Evolutionary conservation across 2,888 invertebrate genomes (phyloP).

Genomic region (Euplexia lucipara): DNA sequence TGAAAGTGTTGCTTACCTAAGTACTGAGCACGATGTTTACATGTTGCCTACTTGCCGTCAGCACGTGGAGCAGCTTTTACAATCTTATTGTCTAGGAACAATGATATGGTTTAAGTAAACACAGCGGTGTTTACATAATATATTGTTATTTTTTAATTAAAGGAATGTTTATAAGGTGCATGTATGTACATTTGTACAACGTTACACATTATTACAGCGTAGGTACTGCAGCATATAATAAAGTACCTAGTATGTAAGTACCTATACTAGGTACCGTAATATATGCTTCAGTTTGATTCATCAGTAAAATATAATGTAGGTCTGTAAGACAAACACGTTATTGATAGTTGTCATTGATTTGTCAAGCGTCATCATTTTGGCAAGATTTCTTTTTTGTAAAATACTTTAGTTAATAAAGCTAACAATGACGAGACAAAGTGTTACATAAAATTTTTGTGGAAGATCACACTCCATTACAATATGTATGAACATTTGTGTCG

Average conservation of each 20-base stretch:
- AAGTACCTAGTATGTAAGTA: too few species aligned
- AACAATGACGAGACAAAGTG: not conserved
- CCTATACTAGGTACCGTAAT: too few species aligned
- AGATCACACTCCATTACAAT: constrained; percentile 1
- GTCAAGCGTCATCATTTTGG: not conserved
- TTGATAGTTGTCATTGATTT: not conserved
- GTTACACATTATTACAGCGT: constrained; percentile 8
- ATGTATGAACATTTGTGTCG: too few species aligned
- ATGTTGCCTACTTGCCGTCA: constrained; percentile 34
- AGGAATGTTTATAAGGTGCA: constrained; percentile 3
- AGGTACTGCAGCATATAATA: too few species aligned
- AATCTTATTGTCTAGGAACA: constrained; percentile 58
- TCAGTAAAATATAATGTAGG: not conserved
- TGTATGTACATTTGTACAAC: not conserved
- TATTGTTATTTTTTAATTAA: constrained; percentile 41
- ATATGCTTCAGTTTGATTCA: not conserved
- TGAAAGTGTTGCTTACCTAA: constrained; percentile 29
- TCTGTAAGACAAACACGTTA: too few species aligned
- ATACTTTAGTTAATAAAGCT: not conserved
- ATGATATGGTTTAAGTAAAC: constrained; percentile 48
- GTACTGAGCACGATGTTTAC: constrained; percentile 38
- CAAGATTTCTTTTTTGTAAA: not conserved
- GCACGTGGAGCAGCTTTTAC: constrained; percentile 57
- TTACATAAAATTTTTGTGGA: constrained; percentile 16
- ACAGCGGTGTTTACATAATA: constrained; percentile 43